phyloP scores from a whole-genome alignment of 2,797 vertebrate species.

The Molothrus aeneus region DNA sequence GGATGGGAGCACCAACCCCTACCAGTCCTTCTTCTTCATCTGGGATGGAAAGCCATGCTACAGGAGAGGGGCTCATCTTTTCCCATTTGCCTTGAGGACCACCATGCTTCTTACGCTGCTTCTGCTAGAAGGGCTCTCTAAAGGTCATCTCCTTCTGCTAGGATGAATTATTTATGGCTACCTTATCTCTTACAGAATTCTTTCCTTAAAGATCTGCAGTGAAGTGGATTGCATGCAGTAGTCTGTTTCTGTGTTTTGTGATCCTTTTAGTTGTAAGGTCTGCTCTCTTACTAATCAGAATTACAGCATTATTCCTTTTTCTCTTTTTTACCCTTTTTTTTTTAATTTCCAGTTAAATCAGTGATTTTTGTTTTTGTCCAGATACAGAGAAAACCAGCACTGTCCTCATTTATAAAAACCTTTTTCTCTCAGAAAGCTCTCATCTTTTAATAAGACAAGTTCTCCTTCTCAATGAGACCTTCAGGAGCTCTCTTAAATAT shows the following conservation, averaged over 20 bases:
- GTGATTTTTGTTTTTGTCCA: not conserved
- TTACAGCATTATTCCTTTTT: not conserved
- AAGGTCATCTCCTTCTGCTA: not conserved
- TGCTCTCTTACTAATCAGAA: not conserved
- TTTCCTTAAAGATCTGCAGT: not conserved
- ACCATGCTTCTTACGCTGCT: not conserved
- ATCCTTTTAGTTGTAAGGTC: not conserved
- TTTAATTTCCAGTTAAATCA: not conserved
- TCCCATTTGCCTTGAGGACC: not conserved
- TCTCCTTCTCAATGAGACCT: not conserved
- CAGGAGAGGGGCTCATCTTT: not conserved
- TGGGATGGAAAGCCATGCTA: not conserved
- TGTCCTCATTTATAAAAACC: not conserved
- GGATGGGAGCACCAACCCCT: not conserved
- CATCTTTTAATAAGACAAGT: not conserved
- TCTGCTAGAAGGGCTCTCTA: not conserved
- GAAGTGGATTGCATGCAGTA: not conserved
- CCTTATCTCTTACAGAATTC: not conserved
- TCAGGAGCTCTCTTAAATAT: not conserved
- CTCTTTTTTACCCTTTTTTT: rapidly evolving
- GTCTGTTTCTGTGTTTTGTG: not conserved
- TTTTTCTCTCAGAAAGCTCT: not conserved
- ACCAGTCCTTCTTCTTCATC: not conserved
- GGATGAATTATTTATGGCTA: not conserved
- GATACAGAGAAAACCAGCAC: not conserved